Percentiles rank a stretch among this genome's conserved stretches.
phyloP scores from a whole-genome alignment of 2,113 vertebrate species.

The Stigmatopora argus region DNA sequence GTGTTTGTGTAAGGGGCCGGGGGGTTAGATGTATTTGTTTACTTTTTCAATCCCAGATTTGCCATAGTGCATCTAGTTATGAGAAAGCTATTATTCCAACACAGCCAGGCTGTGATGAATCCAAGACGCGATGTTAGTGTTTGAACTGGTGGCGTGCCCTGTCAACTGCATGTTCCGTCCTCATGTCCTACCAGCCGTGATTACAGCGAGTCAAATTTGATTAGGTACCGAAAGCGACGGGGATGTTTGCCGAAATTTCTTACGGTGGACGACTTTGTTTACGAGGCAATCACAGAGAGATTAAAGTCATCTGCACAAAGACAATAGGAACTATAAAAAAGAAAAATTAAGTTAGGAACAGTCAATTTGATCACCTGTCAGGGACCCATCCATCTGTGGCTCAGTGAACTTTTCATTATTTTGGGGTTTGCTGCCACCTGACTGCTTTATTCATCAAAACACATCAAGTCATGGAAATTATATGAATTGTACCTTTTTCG shows the following conservation, averaged over 20 bases:
- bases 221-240: constrained; percentile 11
- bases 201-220: background rate
- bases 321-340: constrained; percentile 13
- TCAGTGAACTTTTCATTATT: constrained; percentile 23
- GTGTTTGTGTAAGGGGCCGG: too few species aligned
- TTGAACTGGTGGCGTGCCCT: background rate
- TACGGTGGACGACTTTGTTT: constrained; percentile 29
- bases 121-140: background rate
- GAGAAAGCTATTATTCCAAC: background rate
- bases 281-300: constrained; percentile 18
- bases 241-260: constrained; percentile 32
- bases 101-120: background rate
- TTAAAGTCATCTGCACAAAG: constrained; percentile 31
- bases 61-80: background rate
- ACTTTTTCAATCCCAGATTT: too few species aligned
- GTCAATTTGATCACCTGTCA: constrained; percentile 30
- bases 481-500: background rate
- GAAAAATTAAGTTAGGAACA: constrained; percentile 13
- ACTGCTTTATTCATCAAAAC: constrained; percentile 12
- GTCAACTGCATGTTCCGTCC: background rate
- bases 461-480: background rate
- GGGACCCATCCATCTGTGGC: constrained; percentile 3
- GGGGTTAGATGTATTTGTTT: too few species aligned
- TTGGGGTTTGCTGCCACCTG: constrained; percentile 11
- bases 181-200: constrained; percentile 4